Base-by-base conservation (phyloP, 2,113 vertebrate genomes). In the Antechinus stuartii region DNA sequence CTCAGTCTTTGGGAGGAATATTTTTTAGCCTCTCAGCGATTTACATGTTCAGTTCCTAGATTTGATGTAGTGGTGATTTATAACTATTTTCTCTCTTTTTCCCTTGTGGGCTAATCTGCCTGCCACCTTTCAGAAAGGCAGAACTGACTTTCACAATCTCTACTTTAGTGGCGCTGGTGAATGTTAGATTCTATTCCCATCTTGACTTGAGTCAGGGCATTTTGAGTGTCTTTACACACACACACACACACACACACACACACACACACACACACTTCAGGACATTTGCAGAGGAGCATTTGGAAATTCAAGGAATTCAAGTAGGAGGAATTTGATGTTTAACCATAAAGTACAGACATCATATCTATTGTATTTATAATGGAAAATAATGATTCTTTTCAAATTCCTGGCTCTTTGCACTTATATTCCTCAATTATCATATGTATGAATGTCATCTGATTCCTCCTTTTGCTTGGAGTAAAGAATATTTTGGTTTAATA, bases 21-120 rank as follows among this genome's bases (percentile, higher is more conserved):
- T 55, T 94, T 96, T 97, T 95, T 95, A 95, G 95, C 93, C 93
- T 93, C 92, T 47, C 93, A 93, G 91, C 0, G 0, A 96, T 97
- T 97, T 97, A 93, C 91, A 96, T 90, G 92, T 94, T 96, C 96
- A 90, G 90, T 93, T 95, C 96, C 96, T 96, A 6, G 54, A 93
- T 55, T 93, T 96, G 94, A 95, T 92, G 92, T 61, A 94, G 53
- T 61, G 95, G 54, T 96, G 94, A 97, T 97, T 97, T 97, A 95
- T 94, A 93, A 54, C n/a, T 94, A 53, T 5, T 30, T 26, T 27
- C 53, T 95, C 93, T 54, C 90, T 96, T 93, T 56, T 95, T 93
- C 96, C 56, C 93, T 90, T 90, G 26, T 61, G 19, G 91, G 92
- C 49, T 55, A 96, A 93, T 93, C 94, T 95, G 94, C 53, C 92